Conservation (phyloP, 2,888 invertebrate species). For the Pterostichus madidus region DNA sequence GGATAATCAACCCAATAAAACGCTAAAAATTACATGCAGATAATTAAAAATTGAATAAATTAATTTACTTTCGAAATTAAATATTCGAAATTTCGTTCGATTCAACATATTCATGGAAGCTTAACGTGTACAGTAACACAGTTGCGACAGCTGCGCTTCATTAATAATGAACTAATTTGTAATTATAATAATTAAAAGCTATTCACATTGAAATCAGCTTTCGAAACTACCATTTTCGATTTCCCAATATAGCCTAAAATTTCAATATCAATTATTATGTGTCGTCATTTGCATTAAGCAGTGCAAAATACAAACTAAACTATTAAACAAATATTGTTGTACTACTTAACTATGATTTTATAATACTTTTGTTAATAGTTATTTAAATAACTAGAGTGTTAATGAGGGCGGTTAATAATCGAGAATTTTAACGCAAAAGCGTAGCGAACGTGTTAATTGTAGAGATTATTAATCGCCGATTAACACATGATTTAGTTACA, state of each 20-base stretch:
- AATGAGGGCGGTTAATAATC: no score
- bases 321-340: no score
- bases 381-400: no score
- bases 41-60: conserved; percentile 40
- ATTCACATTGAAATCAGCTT: conserved; percentile 49
- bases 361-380: no score
- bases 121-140: conserved; percentile 3
- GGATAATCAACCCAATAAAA: conserved; percentile 14
- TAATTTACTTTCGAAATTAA: conserved; percentile 40
- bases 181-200: conserved; percentile 61
- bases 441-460: no score
- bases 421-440: no score
- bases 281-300: not conserved
- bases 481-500: no score
- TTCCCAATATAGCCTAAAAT: conserved; percentile 16
- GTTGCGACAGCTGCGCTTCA: conserved; percentile 36
- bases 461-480: no score
- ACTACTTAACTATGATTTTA: no score
- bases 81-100: conserved; percentile 49
- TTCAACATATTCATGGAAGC: conserved; percentile 23
- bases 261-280: not conserved
- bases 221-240: conserved; percentile 23
- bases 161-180: conserved; percentile 56
- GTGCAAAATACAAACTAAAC: no score
- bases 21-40: conserved; percentile 26